Evolutionary conservation across 1,140 invertebrate genomes (phyloP), one percentile per base, ranked within the genome.

Genomic region (Cylas formicarius): DNA sequence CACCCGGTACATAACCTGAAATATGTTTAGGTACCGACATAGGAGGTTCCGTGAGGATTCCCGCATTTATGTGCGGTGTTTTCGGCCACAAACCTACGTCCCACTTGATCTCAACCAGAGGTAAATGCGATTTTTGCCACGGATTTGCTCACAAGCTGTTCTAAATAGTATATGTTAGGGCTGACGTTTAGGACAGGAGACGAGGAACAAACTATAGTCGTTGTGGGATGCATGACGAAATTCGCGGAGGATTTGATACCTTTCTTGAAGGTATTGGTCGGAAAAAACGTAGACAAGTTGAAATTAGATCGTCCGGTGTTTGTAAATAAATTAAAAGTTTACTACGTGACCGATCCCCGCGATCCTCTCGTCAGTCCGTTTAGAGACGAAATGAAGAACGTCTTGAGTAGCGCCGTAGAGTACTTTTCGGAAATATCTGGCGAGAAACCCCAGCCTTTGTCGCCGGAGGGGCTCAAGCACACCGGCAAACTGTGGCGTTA

Each of bases 1-100:
- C n/a, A n/a, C n/a, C n/a, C n/a, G n/a, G n/a, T n/a, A n/a, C n/a
- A n/a, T n/a, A n/a, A n/a, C n/a, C n/a, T n/a, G n/a, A n/a, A 37
- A 13, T 44, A 9, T 49, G 46, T 31, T 32, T 35, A 55, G 61
- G 59, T 16, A 87, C 87, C 1, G 95, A 99, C 67, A 93, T 98
- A 56, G 94, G 92, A 13, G 96, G 95, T 0, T 95, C 90, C 5
- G 86, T 90, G 29, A 76, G 96, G 31, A 92, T 98, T 72, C 95
- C 95, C 2, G 78, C 90, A 1, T 93, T 91, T 57, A 96, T 88
- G 66, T 95, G 90, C 71, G 95, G 95, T 24, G 72, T 97, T 32
- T 98, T 86, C 69, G 94, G 89, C 2, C 81, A 93, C 52, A 95
- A 96, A 62, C 82, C 91, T 3, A 86, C 86, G 6, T 52, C 43